These are phyloP conservation scores for Ursus arctos DNA, from an alignment of 2,113 vertebrate species.

Conservation along the genomic window DNA sequence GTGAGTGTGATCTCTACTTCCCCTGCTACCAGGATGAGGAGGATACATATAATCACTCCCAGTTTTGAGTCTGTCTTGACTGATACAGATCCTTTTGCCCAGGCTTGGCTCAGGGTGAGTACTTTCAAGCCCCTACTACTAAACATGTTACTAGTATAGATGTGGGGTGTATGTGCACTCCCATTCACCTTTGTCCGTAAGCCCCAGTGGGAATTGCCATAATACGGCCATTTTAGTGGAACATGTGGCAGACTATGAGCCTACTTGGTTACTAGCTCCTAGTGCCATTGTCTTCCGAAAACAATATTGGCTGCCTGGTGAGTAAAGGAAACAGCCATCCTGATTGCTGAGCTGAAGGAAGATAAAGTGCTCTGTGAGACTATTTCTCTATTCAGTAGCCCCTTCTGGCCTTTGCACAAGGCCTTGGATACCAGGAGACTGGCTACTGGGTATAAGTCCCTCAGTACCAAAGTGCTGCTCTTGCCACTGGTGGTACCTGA, in stretches of 20 bases:
- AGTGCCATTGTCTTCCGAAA: background rate
- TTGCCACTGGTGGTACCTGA: background rate
- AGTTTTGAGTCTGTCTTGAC: background rate
- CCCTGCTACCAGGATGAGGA: background rate
- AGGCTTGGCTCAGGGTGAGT: background rate
- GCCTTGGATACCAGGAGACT: background rate
- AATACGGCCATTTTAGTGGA: background rate
- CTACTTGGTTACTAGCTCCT: background rate
- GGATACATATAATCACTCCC: fast-evolving
- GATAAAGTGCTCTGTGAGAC: background rate
- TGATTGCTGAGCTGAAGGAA: background rate
- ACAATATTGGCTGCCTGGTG: background rate
- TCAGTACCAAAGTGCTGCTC: background rate
- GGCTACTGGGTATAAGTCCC: background rate
- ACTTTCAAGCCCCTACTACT: background rate
- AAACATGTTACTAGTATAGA: background rate
- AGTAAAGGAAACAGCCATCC: background rate
- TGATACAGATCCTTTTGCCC: background rate
- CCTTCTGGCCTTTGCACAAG: background rate
- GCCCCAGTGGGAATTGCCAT: background rate
- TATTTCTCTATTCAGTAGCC: background rate
- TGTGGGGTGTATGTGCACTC: background rate
- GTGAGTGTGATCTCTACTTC: background rate
- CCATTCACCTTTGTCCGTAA: background rate
- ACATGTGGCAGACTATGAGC: background rate